These are phyloP conservation scores for Osmerus eperlanus DNA, from an alignment of 2,113 vertebrate species.

Conservation along the genomic window DNA sequence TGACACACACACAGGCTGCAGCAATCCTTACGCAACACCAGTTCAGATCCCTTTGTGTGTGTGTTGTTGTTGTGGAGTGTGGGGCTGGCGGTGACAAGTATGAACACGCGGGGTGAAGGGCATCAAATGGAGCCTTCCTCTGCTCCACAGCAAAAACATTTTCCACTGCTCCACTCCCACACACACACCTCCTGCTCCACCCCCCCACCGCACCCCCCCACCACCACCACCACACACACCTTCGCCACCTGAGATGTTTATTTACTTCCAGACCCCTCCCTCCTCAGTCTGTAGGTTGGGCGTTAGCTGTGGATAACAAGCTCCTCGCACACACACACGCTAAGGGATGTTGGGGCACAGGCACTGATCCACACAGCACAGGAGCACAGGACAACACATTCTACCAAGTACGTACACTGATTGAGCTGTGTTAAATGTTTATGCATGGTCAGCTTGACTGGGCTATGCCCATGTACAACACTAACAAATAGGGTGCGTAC, in stretches of 20 bases:
- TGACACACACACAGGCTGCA: not conserved
- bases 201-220: not conserved
- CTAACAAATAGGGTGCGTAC: slow-evolving; percentile 35
- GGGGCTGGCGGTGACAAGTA: not conserved
- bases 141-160: not conserved
- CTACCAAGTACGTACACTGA: not conserved
- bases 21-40: too few species aligned
- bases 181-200: slow-evolving; percentile 4
- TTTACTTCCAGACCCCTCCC: not conserved
- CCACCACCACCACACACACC: not conserved
- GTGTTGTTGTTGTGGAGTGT: not conserved
- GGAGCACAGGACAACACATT: slow-evolving; percentile 2
- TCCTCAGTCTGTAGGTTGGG: not conserved
- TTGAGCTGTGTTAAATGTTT: too few species aligned
- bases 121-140: slow-evolving; percentile 2
- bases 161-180: not conserved
- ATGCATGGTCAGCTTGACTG: not conserved
- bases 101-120: not conserved
- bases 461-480: slow-evolving; percentile 5
- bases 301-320: not conserved
- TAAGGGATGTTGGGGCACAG: not conserved
- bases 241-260: not conserved
- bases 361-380: not conserved
- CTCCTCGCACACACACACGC: not conserved
- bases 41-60: not conserved